Evolutionary conservation across 2,888 invertebrate species (phyloP), one percentile per base, ranked within the genome.

Genomic region (Clusia tigrina): DNA sequence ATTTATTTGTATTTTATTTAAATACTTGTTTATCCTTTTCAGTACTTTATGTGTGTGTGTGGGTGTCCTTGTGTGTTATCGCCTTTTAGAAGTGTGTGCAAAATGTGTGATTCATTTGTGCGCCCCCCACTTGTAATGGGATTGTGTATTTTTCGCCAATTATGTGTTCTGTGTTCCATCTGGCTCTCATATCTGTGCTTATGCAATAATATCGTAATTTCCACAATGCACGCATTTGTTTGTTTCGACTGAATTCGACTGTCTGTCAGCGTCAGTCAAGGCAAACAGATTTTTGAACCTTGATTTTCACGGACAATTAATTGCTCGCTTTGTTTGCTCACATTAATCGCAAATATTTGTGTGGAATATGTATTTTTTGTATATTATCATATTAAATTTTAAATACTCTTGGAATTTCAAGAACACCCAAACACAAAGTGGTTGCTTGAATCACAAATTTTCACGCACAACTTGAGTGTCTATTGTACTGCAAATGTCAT

Each of bases 251-350:
- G 10, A 42, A n/a, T n/a, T 42, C n/a, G 42, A 17, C 12, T 32
- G 32, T 32, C 42, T n/a, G 42, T 42, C n/a, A 10, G 48, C 48
- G 6, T 18, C 22, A 20, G 48, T 48, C 48, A 48, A 48, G 22
- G 48, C 48, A 20, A 48, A 15, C 42, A 42, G n/a, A 1, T 42
- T n/a, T n/a, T 48, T 54, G 17, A 55, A 55, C 78, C 77, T 77
- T 78, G 78, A 78, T 71, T 70, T 76, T 70, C 73, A 69, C 70
- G 72, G 63, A 69, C 76, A 42, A 42, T 15, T 17, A 17, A 10
- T 3, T 42, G 12, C 42, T 6, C 6, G n/a, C 10, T 42, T 42
- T 5, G n/a, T n/a, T 42, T n/a, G 10, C 42, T 42, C 32, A n/a
- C n/a, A 32, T 32, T 32, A 9, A 32, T 32, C 12, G 32, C 12